phyloP scores from a whole-genome alignment of 2,113 vertebrate genomes.

The Athene cunicularia region DNA sequence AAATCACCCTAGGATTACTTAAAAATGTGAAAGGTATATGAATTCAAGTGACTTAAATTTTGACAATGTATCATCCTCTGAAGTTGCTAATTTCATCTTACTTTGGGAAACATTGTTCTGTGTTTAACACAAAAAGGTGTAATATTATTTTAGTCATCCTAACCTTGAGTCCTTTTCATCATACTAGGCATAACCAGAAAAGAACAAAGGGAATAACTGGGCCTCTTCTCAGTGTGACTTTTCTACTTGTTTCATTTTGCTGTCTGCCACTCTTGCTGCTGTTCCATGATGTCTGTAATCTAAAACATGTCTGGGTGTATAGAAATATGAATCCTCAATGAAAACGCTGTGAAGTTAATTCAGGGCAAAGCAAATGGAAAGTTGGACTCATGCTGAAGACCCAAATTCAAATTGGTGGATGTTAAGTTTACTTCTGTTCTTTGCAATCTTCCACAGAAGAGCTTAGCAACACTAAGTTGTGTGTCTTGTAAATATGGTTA shows the following conservation, averaged over 20 bases:
- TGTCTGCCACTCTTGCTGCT: conserved; percentile 13
- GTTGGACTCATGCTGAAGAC: neutral
- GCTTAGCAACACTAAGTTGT: neutral
- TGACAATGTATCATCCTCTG: neutral
- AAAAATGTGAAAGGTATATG: neutral
- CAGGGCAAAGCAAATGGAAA: neutral
- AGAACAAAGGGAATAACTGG: conserved; percentile 37
- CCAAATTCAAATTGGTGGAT: neutral
- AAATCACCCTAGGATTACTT: neutral
- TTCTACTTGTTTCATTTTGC: conserved; percentile 7
- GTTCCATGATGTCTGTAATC: neutral
- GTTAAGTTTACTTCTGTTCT: neutral
- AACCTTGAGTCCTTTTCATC: neutral
- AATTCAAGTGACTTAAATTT: neutral
- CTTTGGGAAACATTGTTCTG: neutral
- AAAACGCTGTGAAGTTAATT: neutral
- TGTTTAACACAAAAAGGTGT: neutral
- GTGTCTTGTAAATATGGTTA: neutral
- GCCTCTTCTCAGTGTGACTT: neutral
- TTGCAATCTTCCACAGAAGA: neutral
- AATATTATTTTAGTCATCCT: neutral
- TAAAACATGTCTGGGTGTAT: neutral
- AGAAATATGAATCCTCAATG: neutral
- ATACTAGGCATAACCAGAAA: neutral
- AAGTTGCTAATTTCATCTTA: neutral